Evolutionary conservation across 2,113 vertebrate species (phyloP).

Genomic region (Tylochromis polylepis): DNA sequence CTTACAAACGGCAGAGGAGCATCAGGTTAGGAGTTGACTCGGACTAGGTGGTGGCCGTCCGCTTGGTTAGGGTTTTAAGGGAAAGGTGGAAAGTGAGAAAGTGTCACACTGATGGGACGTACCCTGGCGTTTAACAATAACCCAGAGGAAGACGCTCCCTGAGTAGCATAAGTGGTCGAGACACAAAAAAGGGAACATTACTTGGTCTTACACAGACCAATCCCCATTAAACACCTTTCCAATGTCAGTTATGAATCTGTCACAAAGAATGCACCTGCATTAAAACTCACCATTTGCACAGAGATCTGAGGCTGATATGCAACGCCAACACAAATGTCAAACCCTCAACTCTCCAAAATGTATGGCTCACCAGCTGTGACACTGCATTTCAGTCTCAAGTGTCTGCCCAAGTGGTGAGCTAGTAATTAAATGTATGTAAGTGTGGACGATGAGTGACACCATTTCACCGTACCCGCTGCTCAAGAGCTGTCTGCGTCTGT

Average conservation of each 20-base stretch:
- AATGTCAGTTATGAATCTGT: neutral
- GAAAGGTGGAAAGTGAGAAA: neutral
- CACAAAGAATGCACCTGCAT: neutral
- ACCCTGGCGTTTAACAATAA: slow-evolving; percentile 69
- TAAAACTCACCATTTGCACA: neutral
- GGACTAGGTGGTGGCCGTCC: slow-evolving; percentile 29
- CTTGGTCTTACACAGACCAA: slow-evolving; percentile 37
- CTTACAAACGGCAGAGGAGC: slow-evolving; percentile 17
- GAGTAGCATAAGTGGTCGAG: slow-evolving; percentile 59
- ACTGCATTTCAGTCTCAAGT: neutral
- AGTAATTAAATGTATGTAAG: neutral
- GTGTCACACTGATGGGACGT: slow-evolving; percentile 54
- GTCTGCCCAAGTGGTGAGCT: neutral
- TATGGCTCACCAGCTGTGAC: neutral
- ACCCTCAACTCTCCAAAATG: neutral
- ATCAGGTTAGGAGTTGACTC: slow-evolving; percentile 23
- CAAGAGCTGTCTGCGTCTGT: slow-evolving; percentile 92
- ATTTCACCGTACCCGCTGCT: slow-evolving; percentile 87
- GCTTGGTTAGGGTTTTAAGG: slow-evolving; percentile 23
- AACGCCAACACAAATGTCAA: neutral
- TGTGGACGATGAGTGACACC: neutral
- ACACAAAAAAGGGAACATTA: slow-evolving; percentile 58
- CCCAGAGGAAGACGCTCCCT: slow-evolving; percentile 74
- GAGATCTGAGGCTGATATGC: neutral
- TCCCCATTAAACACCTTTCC: neutral